phyloP scores from a whole-genome alignment of 2,797 vertebrate genomes.

The Salarias fasciatus region DNA sequence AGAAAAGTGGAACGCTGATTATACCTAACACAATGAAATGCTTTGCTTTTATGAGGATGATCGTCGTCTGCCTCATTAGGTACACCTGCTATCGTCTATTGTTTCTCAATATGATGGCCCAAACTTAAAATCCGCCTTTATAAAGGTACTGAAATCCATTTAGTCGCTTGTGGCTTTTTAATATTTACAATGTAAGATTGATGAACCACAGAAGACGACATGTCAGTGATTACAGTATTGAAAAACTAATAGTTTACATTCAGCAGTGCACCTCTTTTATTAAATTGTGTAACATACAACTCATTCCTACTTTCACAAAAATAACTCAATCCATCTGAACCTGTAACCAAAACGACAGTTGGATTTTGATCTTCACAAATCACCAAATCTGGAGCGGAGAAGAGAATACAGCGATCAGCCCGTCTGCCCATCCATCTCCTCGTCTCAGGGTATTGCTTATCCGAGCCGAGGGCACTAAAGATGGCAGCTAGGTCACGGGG shows the following conservation, averaged over 20 bases:
- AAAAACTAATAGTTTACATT: too few species aligned
- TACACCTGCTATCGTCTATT: too few species aligned
- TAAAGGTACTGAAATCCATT: too few species aligned
- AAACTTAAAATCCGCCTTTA: too few species aligned
- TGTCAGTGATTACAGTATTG: background rate
- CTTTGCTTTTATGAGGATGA: too few species aligned
- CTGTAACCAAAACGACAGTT: conserved; percentile 28
- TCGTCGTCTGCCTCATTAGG: too few species aligned
- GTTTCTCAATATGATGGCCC: too few species aligned
- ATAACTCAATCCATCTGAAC: conserved; percentile 32
- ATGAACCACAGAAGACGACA: background rate
- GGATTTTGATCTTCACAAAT: conserved; percentile 42
- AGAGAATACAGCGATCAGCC: conserved; percentile 41
- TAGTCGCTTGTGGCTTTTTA: too few species aligned
- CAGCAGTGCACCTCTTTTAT: background rate
- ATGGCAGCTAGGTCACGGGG: conserved; percentile 80
- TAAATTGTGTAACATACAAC: background rate
- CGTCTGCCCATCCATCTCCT: conserved; percentile 56
- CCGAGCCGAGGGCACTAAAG: conserved; percentile 70
- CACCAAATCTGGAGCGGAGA: conserved; percentile 18
- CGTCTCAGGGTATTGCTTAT: conserved; percentile 71
- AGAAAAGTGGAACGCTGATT: background rate
- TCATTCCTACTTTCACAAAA: conserved; percentile 6
- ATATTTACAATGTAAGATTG: background rate
- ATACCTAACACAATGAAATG: too few species aligned